Evolutionary conservation across 2,888 invertebrate genomes (phyloP).

Genomic region (Cheilosia variabilis): DNA sequence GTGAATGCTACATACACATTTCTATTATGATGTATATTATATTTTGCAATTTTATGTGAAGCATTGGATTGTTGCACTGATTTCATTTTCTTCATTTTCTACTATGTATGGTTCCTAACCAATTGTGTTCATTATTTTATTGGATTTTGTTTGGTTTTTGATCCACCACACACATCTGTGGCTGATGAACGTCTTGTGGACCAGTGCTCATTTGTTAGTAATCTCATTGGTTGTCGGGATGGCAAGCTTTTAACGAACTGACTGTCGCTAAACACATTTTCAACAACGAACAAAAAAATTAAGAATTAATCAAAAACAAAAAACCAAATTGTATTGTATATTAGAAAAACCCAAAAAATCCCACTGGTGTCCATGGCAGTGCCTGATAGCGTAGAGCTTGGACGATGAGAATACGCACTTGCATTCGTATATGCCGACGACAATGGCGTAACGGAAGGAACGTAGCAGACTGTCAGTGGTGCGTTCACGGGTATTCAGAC

Average conservation of each 20-base stretch:
- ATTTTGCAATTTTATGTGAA: constrained; percentile 71
- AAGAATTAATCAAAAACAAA: constrained; percentile 36
- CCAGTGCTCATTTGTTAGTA: constrained; percentile 19
- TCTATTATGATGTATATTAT: constrained; percentile 47
- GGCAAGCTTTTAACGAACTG: constrained; percentile 22
- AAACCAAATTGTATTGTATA: constrained; percentile 42
- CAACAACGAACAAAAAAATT: background rate
- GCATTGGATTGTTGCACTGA: constrained; percentile 66
- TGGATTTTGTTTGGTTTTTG: constrained; percentile 49
- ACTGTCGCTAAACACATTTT: constrained; percentile 10
- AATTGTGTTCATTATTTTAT: constrained; percentile 38
- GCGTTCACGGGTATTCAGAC: background rate
- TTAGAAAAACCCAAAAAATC: constrained; percentile 55
- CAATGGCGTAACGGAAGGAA: constrained; percentile 30
- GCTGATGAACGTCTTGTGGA: constrained; percentile 19
- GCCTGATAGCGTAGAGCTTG: constrained; percentile 38
- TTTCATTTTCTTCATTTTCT: constrained; percentile 36
- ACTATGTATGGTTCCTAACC: constrained; percentile 49
- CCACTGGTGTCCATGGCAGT: constrained; percentile 49
- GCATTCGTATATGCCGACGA: constrained; percentile 18
- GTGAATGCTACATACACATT: constrained; percentile 72
- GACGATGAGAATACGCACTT: constrained; percentile 9
- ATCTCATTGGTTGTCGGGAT: constrained; percentile 27
- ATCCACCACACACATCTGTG: constrained; percentile 20
- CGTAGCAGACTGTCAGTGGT: constrained; percentile 24